A percentile compares a stretch with the other conserved stretches of the same genome.
Conservation (phyloP, 2,113 vertebrate genomes). For the Ranitomeya variabilis region DNA sequence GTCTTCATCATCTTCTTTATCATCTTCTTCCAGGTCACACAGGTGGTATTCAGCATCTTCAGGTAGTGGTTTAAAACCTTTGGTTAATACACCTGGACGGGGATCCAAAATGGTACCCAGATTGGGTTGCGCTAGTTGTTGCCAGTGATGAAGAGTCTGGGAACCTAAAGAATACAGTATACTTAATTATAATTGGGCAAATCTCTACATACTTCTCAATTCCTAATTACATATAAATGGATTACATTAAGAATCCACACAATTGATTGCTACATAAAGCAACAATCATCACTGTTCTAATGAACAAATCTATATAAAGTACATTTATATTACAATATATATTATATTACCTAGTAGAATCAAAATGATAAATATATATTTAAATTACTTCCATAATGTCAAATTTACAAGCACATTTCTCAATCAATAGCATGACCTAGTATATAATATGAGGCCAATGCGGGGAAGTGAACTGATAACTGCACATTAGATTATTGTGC, state of each 20-base stretch:
- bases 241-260: neutral
- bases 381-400: no score
- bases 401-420: no score
- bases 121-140: constrained; percentile 94
- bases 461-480: neutral
- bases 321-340: no score
- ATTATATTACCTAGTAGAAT: no score
- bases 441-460: no score
- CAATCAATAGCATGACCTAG: neutral
- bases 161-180: constrained; percentile 76
- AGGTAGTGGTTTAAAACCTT: constrained; percentile 85
- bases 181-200: neutral
- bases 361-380: no score
- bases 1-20: constrained; percentile 81
- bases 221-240: neutral
- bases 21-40: constrained; percentile 92
- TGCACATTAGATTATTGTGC: neutral
- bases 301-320: neutral
- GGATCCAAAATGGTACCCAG: constrained; percentile 93
- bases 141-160: constrained; percentile 97
- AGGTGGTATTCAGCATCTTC: constrained; percentile 81
- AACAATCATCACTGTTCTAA: neutral
- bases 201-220: neutral
- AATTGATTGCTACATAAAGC: neutral
- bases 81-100: constrained; percentile 93